Conservation (phyloP, 2,113 vertebrate species). For the Oryzias melastigma region DNA sequence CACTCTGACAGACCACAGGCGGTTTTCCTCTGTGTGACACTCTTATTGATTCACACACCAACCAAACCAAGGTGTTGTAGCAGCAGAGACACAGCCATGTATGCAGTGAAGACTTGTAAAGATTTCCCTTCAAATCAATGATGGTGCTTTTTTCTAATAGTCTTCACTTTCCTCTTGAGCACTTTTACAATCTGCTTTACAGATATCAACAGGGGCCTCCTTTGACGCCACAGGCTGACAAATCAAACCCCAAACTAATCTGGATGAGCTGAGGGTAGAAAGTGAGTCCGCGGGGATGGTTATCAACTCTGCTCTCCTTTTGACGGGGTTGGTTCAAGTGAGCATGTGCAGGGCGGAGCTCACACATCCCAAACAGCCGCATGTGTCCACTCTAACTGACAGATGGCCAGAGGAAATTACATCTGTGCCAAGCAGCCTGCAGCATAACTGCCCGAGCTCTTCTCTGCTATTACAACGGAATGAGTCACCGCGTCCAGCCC, state of each 20-base stretch:
- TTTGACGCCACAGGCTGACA: slow-evolving; percentile 54
- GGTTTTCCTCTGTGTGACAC: slow-evolving; percentile 34
- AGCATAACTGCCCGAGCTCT: slow-evolving; percentile 26
- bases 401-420: slow-evolving; percentile 42
- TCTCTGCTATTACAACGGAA: slow-evolving; percentile 30
- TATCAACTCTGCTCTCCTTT: slow-evolving; percentile 8
- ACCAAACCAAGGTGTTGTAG: slow-evolving; percentile 24
- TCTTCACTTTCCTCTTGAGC: slow-evolving; percentile 11
- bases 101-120: neutral
- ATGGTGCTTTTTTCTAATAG: neutral
- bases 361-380: slow-evolving; percentile 9
- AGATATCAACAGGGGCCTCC: slow-evolving; percentile 47
- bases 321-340: slow-evolving; percentile 6
- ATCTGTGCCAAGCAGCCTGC: slow-evolving; percentile 10
- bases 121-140: neutral
- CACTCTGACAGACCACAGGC: neutral
- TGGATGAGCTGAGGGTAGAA: slow-evolving; percentile 38
- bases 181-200: slow-evolving; percentile 50
- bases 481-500: slow-evolving; percentile 28
- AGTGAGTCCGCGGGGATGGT: neutral
- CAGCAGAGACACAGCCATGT: slow-evolving; percentile 21
- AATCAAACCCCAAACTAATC: slow-evolving; percentile 49
- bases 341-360: slow-evolving; percentile 9
- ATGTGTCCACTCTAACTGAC: slow-evolving; percentile 33
- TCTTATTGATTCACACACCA: slow-evolving; percentile 49